phyloP scores from a whole-genome alignment of 1,140 invertebrate genomes.

The Eubasilissa regina region DNA sequence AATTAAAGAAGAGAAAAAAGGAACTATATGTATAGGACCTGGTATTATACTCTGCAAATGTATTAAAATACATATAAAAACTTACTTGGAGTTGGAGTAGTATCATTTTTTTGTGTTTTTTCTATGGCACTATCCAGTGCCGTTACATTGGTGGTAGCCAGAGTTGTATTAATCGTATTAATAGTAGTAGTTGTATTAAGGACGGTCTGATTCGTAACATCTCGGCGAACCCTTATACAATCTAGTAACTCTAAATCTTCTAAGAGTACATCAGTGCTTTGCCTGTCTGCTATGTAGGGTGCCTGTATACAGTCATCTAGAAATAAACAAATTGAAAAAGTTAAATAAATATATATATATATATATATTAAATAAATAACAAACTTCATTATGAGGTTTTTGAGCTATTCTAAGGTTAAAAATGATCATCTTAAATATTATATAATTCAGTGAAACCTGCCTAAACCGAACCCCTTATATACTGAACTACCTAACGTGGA shows the following conservation, averaged over 20 bases:
- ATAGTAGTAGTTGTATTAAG: neutral
- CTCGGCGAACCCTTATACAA: neutral
- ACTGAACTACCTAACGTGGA: no score
- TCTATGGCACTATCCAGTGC: neutral
- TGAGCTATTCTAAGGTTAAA: no score
- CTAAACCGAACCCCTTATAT: no score
- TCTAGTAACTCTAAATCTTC: neutral
- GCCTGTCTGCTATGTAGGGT: neutral
- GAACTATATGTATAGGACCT: no score
- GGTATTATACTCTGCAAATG: no score
- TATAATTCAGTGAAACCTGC: no score
- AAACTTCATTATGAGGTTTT: no score
- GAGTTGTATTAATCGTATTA: neutral
- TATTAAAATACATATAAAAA: no score
- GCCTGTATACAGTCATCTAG: conserved; percentile 2
- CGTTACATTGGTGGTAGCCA: neutral
- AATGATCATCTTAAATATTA: no score
- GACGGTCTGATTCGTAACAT: neutral
- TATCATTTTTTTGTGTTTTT: no score
- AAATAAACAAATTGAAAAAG: neutral
- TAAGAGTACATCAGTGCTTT: neutral
- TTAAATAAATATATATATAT: neutral
- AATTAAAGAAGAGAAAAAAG: no score
- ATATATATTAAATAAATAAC: no score
- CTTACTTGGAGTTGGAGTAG: neutral